These are phyloP conservation scores for Pempheris klunzingeri DNA, from an alignment of 2,797 vertebrate species.

Conservation along the genomic window DNA sequence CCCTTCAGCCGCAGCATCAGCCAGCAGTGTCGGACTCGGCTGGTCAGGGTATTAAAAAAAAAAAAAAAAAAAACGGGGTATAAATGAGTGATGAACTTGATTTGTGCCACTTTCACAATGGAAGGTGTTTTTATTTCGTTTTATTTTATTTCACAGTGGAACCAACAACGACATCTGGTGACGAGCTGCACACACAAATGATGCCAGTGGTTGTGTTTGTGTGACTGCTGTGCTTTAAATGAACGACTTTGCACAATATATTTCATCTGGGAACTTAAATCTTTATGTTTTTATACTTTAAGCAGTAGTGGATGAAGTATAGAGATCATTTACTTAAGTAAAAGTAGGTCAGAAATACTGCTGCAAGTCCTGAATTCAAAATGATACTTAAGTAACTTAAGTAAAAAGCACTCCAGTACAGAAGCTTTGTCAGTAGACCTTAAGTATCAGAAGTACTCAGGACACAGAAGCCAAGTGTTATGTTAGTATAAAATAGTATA, in stretches of 20 bases:
- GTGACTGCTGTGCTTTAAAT: constrained; percentile 8
- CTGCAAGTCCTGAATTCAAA: no score
- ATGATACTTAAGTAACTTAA: no score
- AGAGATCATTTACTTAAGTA: neutral
- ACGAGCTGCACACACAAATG: constrained; percentile 40
- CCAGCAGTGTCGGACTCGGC: constrained; percentile 38
- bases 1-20: constrained; percentile 40
- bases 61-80: no score
- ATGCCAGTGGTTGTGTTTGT: neutral
- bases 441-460: no score
- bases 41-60: no score
- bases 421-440: no score
- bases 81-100: constrained; percentile 43
- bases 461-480: no score
- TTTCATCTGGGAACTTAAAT: neutral
- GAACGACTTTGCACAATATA: neutral
- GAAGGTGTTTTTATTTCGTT: constrained; percentile 6
- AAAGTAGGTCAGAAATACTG: no score
- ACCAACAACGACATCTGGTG: constrained; percentile 76
- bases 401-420: no score
- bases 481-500: no score
- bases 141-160: neutral
- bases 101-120: constrained; percentile 57
- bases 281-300: neutral
- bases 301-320: neutral